Conservation (phyloP, 2,797 vertebrate genomes). For the Chaunax sp. region DNA sequence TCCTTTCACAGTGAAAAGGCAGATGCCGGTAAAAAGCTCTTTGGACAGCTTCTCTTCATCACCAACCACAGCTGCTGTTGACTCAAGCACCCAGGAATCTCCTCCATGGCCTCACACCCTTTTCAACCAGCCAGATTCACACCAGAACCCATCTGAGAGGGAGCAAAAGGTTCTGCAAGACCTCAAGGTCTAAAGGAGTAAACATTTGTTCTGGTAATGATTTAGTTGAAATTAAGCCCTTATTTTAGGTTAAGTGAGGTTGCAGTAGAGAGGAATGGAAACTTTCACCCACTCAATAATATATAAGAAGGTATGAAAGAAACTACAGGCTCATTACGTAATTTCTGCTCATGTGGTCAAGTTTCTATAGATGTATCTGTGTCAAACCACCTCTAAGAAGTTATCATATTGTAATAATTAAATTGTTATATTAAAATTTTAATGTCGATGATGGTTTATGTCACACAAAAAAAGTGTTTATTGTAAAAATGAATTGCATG, state of each 20-base stretch:
- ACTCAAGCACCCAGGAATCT: slow-evolving; percentile 79
- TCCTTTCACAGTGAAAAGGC: slow-evolving; percentile 70
- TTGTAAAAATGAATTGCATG: too few species aligned
- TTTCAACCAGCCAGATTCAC: slow-evolving; percentile 52
- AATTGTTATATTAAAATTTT: too few species aligned
- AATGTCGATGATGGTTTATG: too few species aligned
- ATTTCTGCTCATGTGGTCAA: too few species aligned
- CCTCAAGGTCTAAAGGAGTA: slow-evolving; percentile 33
- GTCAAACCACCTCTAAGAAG: too few species aligned
- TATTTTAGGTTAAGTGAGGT: neutral
- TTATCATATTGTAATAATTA: too few species aligned
- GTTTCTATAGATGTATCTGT: too few species aligned
- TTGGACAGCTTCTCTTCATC: slow-evolving; percentile 75
- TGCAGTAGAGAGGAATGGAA: neutral
- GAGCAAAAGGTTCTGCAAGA: slow-evolving; percentile 39
- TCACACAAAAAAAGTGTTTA: too few species aligned
- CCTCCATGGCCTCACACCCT: slow-evolving; percentile 69
- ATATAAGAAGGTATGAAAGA: too few species aligned
- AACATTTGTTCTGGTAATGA: slow-evolving; percentile 35
- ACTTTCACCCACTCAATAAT: neutral
- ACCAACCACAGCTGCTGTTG: slow-evolving; percentile 78
- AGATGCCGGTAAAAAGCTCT: slow-evolving; percentile 56
- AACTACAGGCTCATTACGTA: too few species aligned
- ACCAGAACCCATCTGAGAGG: slow-evolving; percentile 23
- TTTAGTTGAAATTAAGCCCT: slow-evolving; percentile 9